A percentile compares a stretch with the other conserved stretches of the same genome.
Evolutionary conservation across 2,888 invertebrate species (phyloP).

Genomic region (Zaprionus lineosus): DNA sequence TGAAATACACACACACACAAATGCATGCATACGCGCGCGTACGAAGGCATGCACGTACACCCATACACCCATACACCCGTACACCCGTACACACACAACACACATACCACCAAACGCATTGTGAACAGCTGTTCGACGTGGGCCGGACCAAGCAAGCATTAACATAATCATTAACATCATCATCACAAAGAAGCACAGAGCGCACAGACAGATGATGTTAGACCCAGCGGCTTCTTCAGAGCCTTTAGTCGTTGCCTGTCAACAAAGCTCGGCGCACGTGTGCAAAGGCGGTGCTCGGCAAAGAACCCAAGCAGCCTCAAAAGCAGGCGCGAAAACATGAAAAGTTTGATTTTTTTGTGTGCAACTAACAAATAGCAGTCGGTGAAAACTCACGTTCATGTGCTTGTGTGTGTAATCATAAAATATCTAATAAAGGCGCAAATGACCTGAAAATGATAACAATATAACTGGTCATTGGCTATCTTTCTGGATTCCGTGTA

Average conservation of each 20-base stretch:
- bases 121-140: slow-evolving; percentile 55
- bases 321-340: slow-evolving; percentile 17
- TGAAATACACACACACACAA: too few relatives aligned
- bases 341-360: slow-evolving; percentile 1
- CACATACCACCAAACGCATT: background rate
- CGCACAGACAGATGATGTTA: slow-evolving; percentile 59
- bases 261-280: slow-evolving; percentile 72
- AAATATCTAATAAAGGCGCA: background rate
- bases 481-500: too few relatives aligned
- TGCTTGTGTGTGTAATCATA: slow-evolving; percentile 15
- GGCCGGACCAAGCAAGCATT: slow-evolving; percentile 53
- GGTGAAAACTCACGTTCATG: slow-evolving; percentile 4
- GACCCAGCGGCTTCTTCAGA: slow-evolving; percentile 64
- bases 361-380: background rate
- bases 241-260: slow-evolving; percentile 77
- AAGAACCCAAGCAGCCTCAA: slow-evolving; percentile 1
- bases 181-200: slow-evolving; percentile 33
- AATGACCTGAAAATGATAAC: too few relatives aligned
- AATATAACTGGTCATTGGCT: too few relatives aligned
- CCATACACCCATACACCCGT: background rate
- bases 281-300: slow-evolving; percentile 20
- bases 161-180: slow-evolving; percentile 42
- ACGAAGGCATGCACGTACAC: background rate
- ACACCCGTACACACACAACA: background rate
- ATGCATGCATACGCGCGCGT: background rate